phyloP scores from a whole-genome alignment of 1,140 invertebrate species.

The Homarus americanus region DNA sequence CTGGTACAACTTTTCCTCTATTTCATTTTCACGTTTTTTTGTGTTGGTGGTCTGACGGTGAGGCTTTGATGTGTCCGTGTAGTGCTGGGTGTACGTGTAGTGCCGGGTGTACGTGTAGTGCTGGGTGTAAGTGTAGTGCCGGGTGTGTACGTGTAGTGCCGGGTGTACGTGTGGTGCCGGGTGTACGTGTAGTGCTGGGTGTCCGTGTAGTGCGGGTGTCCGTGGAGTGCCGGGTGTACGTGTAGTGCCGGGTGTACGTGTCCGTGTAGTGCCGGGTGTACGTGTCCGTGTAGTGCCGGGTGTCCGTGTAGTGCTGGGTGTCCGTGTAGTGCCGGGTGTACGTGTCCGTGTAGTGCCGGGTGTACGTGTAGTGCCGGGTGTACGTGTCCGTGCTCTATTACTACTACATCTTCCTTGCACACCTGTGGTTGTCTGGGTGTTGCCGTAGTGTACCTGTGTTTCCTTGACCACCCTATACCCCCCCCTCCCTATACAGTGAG shows the following conservation, averaged over 20 bases:
- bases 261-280: too few species aligned
- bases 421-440: neutral
- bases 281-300: too few species aligned
- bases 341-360: neutral
- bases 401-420: neutral
- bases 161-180: neutral
- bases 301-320: too few species aligned
- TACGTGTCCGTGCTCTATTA: neutral
- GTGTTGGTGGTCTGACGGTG: too few species aligned
- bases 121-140: too few species aligned
- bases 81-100: neutral
- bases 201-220: too few species aligned
- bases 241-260: neutral
- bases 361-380: neutral
- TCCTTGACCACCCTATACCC: neutral
- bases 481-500: too few species aligned
- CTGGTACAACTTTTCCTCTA: neutral
- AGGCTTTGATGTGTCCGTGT: neutral
- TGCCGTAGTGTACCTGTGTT: neutral
- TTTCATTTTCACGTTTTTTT: too few species aligned
- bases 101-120: neutral
- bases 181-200: too few species aligned
- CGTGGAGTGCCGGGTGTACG: too few species aligned
- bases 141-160: neutral
- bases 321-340: neutral